These are phyloP conservation scores for Enteromius radiatus DNA, from an alignment of 2,797 vertebrate species.

Conservation along the genomic window DNA sequence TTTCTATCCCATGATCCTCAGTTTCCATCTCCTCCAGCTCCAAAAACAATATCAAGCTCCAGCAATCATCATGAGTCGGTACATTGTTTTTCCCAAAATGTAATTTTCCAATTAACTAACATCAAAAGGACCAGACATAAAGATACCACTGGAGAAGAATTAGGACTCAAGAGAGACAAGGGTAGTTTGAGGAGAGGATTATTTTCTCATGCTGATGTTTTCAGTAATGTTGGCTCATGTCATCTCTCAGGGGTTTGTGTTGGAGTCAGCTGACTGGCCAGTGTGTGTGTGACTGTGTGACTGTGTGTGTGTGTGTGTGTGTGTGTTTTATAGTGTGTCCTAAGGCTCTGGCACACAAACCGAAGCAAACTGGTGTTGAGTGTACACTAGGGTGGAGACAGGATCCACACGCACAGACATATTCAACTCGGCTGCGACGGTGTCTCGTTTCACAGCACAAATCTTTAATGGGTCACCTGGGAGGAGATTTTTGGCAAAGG, in stretches of 20 bases:
- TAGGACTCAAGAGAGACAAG: conserved; percentile 13
- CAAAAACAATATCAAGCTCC: background rate
- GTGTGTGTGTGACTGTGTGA: conserved; percentile 18
- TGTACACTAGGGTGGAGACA: conserved; percentile 37
- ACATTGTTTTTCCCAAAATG: conserved; percentile 17
- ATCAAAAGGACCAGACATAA: conserved; percentile 5
- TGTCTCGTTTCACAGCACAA: conserved; percentile 15
- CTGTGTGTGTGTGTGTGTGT: conserved; percentile 13
- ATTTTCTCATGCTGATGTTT: conserved; percentile 53
- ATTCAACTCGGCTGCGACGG: conserved; percentile 9
- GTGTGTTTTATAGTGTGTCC: conserved; percentile 6
- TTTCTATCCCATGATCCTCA: background rate
- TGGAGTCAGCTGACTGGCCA: conserved; percentile 54
- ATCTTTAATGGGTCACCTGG: conserved; percentile 34
- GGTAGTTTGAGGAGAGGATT: conserved; percentile 15
- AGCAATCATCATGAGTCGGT: background rate
- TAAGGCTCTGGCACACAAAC: conserved; percentile 30
- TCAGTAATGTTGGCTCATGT: conserved; percentile 53
- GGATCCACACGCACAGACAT: conserved; percentile 30
- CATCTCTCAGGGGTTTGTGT: conserved; percentile 31
- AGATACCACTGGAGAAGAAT: background rate
- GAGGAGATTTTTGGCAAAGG: conserved; percentile 29
- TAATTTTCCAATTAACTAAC: conserved; percentile 14
- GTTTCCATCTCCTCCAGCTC: background rate
- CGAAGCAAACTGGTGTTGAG: conserved; percentile 12